Percentiles rank a stretch among this genome's conserved stretches.
phyloP scores from a whole-genome alignment of 2,797 vertebrate genomes.

The Gorsachius magnificus region DNA sequence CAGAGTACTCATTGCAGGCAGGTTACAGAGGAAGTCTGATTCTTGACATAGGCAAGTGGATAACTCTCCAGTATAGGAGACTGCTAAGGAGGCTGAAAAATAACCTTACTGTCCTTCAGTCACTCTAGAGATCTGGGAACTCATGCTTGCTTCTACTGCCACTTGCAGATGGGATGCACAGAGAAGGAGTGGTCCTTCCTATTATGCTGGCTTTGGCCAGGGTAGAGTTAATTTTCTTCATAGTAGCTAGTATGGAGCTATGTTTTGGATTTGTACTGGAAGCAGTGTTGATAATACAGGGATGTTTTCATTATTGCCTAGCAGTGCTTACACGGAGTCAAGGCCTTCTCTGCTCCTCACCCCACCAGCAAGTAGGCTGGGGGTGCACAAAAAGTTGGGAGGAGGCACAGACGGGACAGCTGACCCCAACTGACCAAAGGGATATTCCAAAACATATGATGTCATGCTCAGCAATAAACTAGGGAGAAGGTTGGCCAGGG shows the following conservation, averaged over 20 bases:
- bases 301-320: background rate
- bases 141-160: background rate
- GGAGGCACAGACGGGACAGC: background rate
- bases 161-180: background rate
- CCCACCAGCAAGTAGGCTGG: background rate
- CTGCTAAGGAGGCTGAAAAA: background rate
- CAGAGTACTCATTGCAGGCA: background rate
- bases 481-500: background rate
- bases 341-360: background rate
- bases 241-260: background rate
- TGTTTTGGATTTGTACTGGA: background rate
- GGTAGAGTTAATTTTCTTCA: background rate
- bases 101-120: background rate
- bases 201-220: background rate
- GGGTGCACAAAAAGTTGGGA: background rate
- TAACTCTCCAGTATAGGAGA: background rate
- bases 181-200: background rate
- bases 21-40: background rate
- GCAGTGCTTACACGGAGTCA: background rate
- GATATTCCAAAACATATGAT: background rate
- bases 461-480: background rate
- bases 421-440: background rate
- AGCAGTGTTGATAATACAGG: background rate
- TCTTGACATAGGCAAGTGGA: background rate
- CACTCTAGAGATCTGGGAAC: background rate